Evolutionary conservation across 2,888 invertebrate genomes (phyloP).

Genomic region (Limnephilus rhombicus): DNA sequence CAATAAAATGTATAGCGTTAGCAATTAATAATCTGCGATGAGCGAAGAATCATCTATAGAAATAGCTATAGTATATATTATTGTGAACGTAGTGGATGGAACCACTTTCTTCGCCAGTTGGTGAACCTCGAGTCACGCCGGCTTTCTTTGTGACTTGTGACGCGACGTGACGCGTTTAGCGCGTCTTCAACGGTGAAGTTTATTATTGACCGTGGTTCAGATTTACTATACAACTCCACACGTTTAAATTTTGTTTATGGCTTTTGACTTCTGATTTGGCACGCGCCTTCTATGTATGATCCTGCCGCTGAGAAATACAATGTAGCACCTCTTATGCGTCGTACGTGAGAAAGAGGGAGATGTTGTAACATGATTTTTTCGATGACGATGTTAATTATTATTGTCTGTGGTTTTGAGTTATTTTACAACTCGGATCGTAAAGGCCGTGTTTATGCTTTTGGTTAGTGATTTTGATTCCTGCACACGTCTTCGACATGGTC

Average conservation of each 20-base stretch:
- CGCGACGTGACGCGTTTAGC: constrained; percentile 1
- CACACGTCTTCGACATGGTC: no score
- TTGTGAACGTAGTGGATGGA: neutral
- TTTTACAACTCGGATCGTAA: no score
- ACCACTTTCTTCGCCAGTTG: neutral
- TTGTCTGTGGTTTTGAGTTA: no score
- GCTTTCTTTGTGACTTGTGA: neutral
- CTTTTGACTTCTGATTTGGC: neutral
- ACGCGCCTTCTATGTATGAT: neutral
- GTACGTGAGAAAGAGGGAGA: neutral
- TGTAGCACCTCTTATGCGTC: no score
- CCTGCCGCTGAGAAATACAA: neutral
- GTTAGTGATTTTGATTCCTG: no score
- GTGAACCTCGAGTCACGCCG: neutral
- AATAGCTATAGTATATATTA: neutral
- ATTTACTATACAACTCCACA: neutral
- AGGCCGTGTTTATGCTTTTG: no score
- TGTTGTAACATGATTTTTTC: no score
- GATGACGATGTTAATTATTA: no score
- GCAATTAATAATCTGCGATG: neutral
- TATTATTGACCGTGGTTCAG: neutral
- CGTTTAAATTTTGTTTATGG: neutral
- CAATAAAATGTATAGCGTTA: neutral
- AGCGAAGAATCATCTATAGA: neutral
- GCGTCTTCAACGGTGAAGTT: neutral